Conservation (phyloP, 2,888 invertebrate species). For the Desoria tigrina region DNA sequence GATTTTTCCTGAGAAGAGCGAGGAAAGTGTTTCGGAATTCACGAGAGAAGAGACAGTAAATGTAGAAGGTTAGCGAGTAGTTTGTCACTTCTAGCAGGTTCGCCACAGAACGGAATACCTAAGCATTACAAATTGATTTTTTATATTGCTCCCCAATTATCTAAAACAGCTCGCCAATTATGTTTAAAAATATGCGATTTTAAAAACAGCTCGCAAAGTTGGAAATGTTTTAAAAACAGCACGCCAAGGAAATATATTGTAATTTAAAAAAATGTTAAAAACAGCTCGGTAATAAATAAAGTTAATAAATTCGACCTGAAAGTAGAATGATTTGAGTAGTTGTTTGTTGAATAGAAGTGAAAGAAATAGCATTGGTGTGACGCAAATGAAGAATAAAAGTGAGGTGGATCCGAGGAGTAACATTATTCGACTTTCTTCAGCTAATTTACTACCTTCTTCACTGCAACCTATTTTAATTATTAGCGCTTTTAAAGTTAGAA, state of each 20-base stretch:
- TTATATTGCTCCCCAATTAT: no score
- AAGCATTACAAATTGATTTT: slow-evolving; percentile 41
- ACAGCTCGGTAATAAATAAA: neutral
- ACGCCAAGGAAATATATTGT: no score
- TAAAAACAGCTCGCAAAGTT: no score
- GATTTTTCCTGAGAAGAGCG: no score
- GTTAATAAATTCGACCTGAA: slow-evolving; percentile 60
- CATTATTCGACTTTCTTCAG: slow-evolving; percentile 68
- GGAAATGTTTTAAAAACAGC: no score
- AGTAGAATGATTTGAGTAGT: slow-evolving; percentile 45
- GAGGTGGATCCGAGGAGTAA: slow-evolving; percentile 64
- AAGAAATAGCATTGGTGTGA: slow-evolving; percentile 71
- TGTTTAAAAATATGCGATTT: no score
- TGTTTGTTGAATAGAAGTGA: slow-evolving; percentile 68
- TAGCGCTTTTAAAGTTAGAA: neutral
- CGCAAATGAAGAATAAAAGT: slow-evolving; percentile 68
- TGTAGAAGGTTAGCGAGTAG: slow-evolving; percentile 76
- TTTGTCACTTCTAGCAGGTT: slow-evolving; percentile 74
- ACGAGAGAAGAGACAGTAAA: slow-evolving; percentile 75
- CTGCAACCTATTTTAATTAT: slow-evolving; percentile 56
- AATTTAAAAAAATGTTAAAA: no score
- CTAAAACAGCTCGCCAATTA: no score
- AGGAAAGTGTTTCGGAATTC: slow-evolving; percentile 72
- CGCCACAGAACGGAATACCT: slow-evolving; percentile 71
- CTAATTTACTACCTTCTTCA: slow-evolving; percentile 67